phyloP scores from a whole-genome alignment of 2,888 invertebrate genomes.

The Xestoiulus laeticollis region DNA sequence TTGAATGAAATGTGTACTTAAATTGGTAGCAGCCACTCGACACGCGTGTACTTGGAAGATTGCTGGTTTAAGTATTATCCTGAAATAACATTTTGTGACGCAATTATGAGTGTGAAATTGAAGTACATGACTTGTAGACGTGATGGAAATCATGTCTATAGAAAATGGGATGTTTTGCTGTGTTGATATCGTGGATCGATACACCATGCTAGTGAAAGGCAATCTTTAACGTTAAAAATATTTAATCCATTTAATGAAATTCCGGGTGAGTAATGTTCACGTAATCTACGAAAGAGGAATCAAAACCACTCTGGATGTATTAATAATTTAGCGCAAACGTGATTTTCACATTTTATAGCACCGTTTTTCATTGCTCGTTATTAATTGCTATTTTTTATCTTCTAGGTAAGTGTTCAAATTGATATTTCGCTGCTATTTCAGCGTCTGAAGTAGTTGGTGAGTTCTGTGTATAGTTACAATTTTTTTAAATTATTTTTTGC shows the following conservation, averaged over 20 bases:
- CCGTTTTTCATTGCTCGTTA: neutral
- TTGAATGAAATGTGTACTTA: neutral
- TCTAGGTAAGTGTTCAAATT: neutral
- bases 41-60: neutral
- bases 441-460: neutral
- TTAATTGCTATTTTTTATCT: neutral
- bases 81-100: neutral
- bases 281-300: neutral
- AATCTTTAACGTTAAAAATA: neutral
- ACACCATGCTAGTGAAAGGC: neutral
- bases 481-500: neutral
- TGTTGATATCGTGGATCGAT: neutral
- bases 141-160: neutral
- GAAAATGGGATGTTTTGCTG: neutral
- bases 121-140: neutral
- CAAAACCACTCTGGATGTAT: neutral
- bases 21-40: neutral
- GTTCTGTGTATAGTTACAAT: neutral
- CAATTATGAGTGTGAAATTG: neutral
- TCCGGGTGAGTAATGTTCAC: neutral
- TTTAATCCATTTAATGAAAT: conserved; percentile 6
- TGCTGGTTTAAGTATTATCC: neutral
- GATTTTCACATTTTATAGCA: neutral
- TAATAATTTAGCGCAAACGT: neutral
- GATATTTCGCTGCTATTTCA: neutral